Conservation (phyloP, 2,797 vertebrate genomes). For the Melanotaenia trifasciata region DNA sequence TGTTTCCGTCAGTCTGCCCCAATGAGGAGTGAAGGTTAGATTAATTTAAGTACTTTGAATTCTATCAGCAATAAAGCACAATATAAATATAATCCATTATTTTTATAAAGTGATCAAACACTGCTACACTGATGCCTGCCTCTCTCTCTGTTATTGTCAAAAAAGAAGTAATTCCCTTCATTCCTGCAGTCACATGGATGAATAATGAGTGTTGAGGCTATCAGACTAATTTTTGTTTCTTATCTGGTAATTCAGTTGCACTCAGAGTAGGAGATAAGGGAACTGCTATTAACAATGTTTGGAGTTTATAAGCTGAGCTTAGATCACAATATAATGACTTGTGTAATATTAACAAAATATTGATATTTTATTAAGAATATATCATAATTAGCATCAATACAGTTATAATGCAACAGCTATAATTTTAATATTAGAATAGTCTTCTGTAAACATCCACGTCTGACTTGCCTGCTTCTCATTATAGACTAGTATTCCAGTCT, state of each 20-base stretch:
- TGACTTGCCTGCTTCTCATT: not conserved
- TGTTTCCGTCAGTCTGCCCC: too few species aligned
- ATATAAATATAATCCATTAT: too few species aligned
- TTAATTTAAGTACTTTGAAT: too few species aligned
- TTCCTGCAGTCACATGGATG: not conserved
- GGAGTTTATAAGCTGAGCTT: not conserved
- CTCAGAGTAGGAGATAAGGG: not conserved
- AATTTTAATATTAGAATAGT: too few species aligned
- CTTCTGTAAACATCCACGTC: not conserved
- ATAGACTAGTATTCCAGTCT: not conserved
- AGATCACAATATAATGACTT: not conserved
- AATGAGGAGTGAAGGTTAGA: too few species aligned
- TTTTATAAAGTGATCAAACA: constrained; percentile 4
- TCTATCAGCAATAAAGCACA: too few species aligned
- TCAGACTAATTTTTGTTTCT: too few species aligned
- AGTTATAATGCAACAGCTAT: too few species aligned
- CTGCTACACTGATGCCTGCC: constrained; percentile 6
- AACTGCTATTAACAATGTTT: not conserved
- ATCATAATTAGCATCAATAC: too few species aligned
- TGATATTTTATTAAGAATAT: not conserved
- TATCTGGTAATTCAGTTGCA: not conserved
- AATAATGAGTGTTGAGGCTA: not conserved
- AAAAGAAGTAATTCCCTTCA: not conserved
- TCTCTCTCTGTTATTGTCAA: not conserved
- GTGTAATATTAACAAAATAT: not conserved